Evolutionary conservation across 2,797 vertebrate genomes (phyloP).

Genomic region (Microchirus variegatus): DNA sequence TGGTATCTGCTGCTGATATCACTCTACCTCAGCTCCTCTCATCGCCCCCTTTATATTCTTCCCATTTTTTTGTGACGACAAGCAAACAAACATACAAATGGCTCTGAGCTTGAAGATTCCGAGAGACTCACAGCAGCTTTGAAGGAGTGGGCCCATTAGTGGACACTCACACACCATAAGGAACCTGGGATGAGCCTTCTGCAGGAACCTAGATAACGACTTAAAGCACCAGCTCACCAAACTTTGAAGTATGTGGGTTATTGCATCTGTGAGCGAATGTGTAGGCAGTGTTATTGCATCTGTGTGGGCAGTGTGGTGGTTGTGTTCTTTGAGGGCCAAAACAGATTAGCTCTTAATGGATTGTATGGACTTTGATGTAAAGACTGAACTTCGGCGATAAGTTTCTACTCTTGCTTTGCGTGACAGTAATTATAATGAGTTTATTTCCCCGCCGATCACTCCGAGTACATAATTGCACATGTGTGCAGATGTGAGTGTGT

Average conservation of each 20-base stretch:
- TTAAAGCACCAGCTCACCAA: constrained; percentile 24
- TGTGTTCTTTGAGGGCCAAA: constrained; percentile 24
- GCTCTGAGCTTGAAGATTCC: constrained; percentile 25
- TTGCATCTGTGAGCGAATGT: background rate
- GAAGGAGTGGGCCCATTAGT: constrained; percentile 37
- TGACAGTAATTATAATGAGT: constrained; percentile 51
- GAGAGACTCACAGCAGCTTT: constrained; percentile 32
- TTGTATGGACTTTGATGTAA: constrained; percentile 45
- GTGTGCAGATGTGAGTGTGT: constrained; percentile 13
- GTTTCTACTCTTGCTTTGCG: constrained; percentile 1
- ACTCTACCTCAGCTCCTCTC: background rate
- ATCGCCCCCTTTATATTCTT: background rate
- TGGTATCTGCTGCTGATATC: background rate
- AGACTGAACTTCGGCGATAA: constrained; percentile 28
- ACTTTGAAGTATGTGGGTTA: constrained; percentile 30
- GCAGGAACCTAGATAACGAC: constrained; percentile 40
- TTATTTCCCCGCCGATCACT: too few relatives aligned
- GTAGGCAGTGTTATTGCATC: background rate
- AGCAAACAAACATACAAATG: constrained; percentile 6
- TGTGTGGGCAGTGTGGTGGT: constrained; percentile 14
- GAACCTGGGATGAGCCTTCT: constrained; percentile 44
- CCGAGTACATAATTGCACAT: too few relatives aligned
- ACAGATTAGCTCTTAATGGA: constrained; percentile 37
- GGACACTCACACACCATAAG: constrained; percentile 29
- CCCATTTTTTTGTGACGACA: constrained; percentile 1